Conservation (phyloP, 2,113 vertebrate genomes). For the Ornithorhynchus anatinus region DNA sequence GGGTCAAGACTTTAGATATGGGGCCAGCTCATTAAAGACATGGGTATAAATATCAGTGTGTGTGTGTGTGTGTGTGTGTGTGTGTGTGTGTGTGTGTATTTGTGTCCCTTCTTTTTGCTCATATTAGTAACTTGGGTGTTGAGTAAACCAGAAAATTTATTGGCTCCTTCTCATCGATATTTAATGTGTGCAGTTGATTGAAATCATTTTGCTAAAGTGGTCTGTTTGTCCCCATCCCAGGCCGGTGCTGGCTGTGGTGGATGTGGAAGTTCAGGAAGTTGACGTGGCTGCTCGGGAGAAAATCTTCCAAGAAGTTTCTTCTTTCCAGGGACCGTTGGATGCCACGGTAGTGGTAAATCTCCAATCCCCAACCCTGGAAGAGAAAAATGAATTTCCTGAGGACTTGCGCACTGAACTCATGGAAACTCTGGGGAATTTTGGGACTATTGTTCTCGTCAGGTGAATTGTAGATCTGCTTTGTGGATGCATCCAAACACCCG, state of each 20-base stretch:
- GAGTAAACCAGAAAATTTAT: no score
- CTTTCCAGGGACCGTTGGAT: constrained; percentile 78
- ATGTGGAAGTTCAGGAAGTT: constrained; percentile 80
- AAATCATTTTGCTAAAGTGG: not conserved
- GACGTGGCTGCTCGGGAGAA: constrained; percentile 70
- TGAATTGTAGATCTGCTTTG: constrained; percentile 17
- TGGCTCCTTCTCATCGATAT: no score
- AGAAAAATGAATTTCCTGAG: constrained; percentile 76
- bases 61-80: no score
- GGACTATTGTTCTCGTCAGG: constrained; percentile 78
- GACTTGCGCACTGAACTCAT: constrained; percentile 75
- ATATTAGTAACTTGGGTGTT: no score
- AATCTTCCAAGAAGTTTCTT: constrained; percentile 78
- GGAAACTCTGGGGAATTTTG: constrained; percentile 73
- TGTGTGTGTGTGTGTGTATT: no score
- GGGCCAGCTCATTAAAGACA: no score
- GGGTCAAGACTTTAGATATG: no score
- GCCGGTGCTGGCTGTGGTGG: constrained; percentile 79
- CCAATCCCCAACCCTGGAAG: constrained; percentile 63
- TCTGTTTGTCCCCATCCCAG: constrained; percentile 24
- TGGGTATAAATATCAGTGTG: no score
- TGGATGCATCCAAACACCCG: no score
- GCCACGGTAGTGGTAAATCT: constrained; percentile 76
- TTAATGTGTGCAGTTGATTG: no score
- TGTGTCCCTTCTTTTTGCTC: no score